Conservation (phyloP, 2,113 vertebrate species). For the Melanerpes aurifrons region DNA sequence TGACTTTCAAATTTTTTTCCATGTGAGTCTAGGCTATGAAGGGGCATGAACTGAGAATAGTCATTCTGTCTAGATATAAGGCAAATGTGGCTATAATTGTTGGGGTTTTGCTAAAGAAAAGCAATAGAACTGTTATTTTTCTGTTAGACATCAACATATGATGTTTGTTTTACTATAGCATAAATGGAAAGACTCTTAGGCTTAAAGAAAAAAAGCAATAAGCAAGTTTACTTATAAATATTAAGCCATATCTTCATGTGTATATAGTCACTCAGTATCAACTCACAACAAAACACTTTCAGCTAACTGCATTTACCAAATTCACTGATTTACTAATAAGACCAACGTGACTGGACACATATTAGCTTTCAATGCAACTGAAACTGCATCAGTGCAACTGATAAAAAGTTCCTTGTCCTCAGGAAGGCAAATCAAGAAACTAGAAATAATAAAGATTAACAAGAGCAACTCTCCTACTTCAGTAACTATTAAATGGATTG, state of each 20-base stretch:
- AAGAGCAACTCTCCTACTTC: background rate
- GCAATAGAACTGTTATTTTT: background rate
- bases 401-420: background rate
- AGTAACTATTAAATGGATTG: constrained; percentile 3
- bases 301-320: background rate
- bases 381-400: background rate
- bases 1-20: too few species aligned
- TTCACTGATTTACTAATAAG: background rate
- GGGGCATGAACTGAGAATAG: background rate
- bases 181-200: background rate
- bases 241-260: background rate
- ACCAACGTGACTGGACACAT: background rate
- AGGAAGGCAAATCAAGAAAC: background rate
- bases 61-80: background rate
- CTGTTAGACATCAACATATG: background rate
- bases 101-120: background rate
- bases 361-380: background rate
- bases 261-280: background rate
- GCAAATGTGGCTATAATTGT: background rate
- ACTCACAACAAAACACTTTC: background rate
- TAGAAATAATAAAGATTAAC: background rate
- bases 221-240: background rate
- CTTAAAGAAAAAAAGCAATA: background rate
- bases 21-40: background rate
- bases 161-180: background rate